These are phyloP conservation scores for Hermatobates lingyangjiaoensis DNA, from an alignment of 1,140 invertebrate species.

Conservation along the genomic window DNA sequence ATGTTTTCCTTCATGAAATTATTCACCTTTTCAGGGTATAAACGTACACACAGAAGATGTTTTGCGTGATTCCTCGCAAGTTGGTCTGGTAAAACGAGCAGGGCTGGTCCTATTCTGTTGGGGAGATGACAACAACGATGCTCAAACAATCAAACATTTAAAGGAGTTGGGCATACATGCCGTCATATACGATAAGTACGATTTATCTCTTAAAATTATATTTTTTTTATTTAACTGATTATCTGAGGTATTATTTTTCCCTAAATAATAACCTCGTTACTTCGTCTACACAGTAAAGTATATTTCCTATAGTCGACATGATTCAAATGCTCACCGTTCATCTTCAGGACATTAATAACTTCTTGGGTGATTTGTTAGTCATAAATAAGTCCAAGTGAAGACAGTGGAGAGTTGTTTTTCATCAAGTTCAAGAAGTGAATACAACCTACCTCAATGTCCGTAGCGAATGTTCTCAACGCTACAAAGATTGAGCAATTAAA, in stretches of 20 bases:
- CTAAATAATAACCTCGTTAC: not conserved
- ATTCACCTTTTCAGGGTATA: conserved; percentile 38
- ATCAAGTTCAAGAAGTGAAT: too few relatives aligned
- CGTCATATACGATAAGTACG: conserved; percentile 79
- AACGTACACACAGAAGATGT: conserved; percentile 84
- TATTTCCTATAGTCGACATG: not conserved
- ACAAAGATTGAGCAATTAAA: too few relatives aligned
- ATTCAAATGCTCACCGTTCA: not conserved
- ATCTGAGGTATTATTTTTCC: not conserved
- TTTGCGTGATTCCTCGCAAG: conserved; percentile 54
- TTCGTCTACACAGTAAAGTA: not conserved
- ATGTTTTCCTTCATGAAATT: not conserved
- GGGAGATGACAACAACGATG: conserved; percentile 88
- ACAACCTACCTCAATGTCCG: too few relatives aligned
- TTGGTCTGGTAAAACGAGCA: conserved; percentile 46
- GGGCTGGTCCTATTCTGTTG: conserved; percentile 83
- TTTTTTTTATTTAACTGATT: not conserved
- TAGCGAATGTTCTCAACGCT: too few relatives aligned
- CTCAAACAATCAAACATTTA: conserved; percentile 63
- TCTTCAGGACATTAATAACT: not conserved
- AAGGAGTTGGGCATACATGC: conserved; percentile 76
- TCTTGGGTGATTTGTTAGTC: not conserved
- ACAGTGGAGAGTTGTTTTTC: too few relatives aligned
- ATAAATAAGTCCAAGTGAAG: too few relatives aligned
- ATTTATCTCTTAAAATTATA: not conserved